phyloP scores from a whole-genome alignment of 1,140 invertebrate species.

The Antheraea pernyi region DNA sequence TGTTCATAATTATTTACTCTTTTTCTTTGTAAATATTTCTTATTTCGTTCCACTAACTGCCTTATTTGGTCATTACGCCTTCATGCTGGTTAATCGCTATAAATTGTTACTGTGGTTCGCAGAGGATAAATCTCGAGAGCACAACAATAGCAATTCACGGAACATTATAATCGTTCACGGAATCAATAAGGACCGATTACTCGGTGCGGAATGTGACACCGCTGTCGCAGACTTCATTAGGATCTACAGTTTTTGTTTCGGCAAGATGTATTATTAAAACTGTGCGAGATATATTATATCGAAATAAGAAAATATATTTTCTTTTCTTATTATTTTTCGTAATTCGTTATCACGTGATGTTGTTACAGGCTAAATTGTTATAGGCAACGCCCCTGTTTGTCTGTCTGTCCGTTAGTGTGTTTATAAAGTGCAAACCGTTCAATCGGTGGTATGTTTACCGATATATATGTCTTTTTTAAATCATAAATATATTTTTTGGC shows the following conservation, averaged over 20 bases:
- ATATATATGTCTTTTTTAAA: too few relatives aligned
- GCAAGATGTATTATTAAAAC: background rate
- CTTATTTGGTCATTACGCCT: background rate
- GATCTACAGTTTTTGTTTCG: slow-evolving; percentile 1
- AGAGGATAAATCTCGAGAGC: slow-evolving; percentile 3
- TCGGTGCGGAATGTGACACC: slow-evolving; percentile 17
- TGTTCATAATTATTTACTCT: too few relatives aligned
- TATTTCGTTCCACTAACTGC: background rate
- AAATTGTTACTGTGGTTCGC: background rate
- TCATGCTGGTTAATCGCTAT: background rate
- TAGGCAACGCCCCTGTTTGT: too few relatives aligned
- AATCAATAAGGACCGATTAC: slow-evolving; percentile 19
- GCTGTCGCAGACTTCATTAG: slow-evolving; percentile 13
- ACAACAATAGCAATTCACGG: slow-evolving; percentile 17
- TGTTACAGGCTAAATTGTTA: too few relatives aligned
- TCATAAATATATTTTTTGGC: too few relatives aligned
- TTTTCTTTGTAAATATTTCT: too few relatives aligned
- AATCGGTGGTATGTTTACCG: too few relatives aligned
- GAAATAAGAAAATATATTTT: too few relatives aligned
- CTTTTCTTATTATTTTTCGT: too few relatives aligned
- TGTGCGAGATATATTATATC: background rate
- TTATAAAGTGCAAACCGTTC: too few relatives aligned
- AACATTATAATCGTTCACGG: slow-evolving; percentile 21
- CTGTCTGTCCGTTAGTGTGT: too few relatives aligned
- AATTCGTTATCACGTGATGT: too few relatives aligned